Percentiles rank a stretch among this genome's conserved stretches.
These are phyloP conservation scores for Noctua janthe DNA, from an alignment of 2,888 invertebrate genomes.

Conservation along the genomic window DNA sequence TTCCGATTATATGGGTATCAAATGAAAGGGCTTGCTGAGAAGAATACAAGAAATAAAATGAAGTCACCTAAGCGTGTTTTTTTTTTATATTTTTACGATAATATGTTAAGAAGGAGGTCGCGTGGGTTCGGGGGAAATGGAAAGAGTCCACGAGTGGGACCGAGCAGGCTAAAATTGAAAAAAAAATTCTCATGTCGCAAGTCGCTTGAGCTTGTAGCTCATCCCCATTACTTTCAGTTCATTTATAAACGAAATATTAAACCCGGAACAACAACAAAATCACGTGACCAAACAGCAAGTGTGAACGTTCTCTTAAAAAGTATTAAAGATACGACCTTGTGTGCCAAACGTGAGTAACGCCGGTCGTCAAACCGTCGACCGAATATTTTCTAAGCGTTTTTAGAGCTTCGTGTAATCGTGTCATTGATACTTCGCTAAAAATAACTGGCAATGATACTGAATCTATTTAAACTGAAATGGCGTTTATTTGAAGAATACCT, in stretches of 20 bases:
- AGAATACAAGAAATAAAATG: too few relatives aligned
- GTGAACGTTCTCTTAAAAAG: conserved; percentile 54
- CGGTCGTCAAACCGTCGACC: conserved; percentile 67
- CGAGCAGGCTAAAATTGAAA: too few relatives aligned
- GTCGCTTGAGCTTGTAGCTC: background rate
- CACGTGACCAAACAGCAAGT: conserved; percentile 40
- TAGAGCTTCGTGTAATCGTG: conserved; percentile 49
- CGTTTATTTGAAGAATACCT: background rate
- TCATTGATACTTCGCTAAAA: conserved; percentile 53
- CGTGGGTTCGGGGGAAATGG: too few relatives aligned
- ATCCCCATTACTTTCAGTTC: background rate
- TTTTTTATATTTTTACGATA: too few relatives aligned
- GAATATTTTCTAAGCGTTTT: conserved; percentile 62
- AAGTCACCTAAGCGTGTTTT: too few relatives aligned
- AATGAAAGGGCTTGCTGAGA: too few relatives aligned
- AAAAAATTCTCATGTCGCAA: background rate
- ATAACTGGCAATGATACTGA: conserved; percentile 54
- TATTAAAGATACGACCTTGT: conserved; percentile 69
- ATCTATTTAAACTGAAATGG: conserved; percentile 13
- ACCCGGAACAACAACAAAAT: conserved; percentile 38
- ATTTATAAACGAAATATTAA: background rate
- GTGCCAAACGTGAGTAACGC: conserved; percentile 68
- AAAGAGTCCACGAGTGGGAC: too few relatives aligned
- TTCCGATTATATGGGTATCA: too few relatives aligned
- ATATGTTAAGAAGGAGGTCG: too few relatives aligned